Evolutionary conservation across 2,113 vertebrate species (phyloP), one percentile per base, ranked within the genome.

Genomic region (Pelodiscus sinensis): DNA sequence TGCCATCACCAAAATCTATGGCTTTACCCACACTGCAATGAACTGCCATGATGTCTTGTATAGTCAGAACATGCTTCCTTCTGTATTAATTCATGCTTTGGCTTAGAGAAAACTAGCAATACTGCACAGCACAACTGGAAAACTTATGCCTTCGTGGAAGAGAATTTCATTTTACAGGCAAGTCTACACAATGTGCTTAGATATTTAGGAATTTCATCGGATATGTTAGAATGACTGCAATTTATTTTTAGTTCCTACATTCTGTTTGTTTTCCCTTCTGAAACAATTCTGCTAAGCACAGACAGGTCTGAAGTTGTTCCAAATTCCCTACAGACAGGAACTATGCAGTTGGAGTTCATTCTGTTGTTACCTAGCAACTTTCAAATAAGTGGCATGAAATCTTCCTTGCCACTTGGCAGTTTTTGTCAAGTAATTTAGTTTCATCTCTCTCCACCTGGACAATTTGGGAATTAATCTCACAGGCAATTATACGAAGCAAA

Each of bases 351-450:
- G 11, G 44, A 5, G 8, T 82, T 73, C 58, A 24, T 29, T 87
- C 16, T 1, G 3, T 58, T 73, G 78, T 93, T 84, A 79, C 90
- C 29, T 60, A 90, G 92, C 65, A 92, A 83, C 89, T 92, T 44
- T 15, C 11, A 44, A 84, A 11, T 83, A 83, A 81, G 3, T 71
- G 27, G 35, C 44, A 81, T 83, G 57, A 92, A 92, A 93, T 65
- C 50, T 82, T 84, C 81, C 75, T 25, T 16, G 27, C 92, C 89
- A 87, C 80, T 73, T 81, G 31, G 29, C 9, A 58, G 65, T 84
- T 91, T 85, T 82, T 91, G 77, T 83, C 58, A 93, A 78, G 68
- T 21, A 81, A 75, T 57, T 95, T 68, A 86, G 56, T 92, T 95
- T 92, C 55, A 83, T 54, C 71, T 38, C 14, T 3, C 50, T 9